Conservation (phyloP, 1,140 invertebrate species). For the Harpegnathos saltator region DNA sequence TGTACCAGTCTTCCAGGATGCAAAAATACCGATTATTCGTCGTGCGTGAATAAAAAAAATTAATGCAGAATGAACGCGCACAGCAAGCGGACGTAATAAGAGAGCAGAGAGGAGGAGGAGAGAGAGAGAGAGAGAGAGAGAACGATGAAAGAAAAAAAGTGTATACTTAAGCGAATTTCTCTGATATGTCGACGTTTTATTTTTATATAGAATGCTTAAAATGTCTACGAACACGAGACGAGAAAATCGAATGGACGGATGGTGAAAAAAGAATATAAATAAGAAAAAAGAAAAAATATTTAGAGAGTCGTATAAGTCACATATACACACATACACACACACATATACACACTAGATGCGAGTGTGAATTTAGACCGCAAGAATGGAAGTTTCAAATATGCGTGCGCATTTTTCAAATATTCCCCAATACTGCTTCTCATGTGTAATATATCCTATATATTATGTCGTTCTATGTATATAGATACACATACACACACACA, state of each 20-base stretch:
- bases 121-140: conserved; percentile 34
- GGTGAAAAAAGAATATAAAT: neutral
- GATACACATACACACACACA: conserved; percentile 74
- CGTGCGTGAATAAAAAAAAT: conserved; percentile 72
- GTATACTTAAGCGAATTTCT: conserved; percentile 77
- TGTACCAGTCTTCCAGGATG: conserved; percentile 79
- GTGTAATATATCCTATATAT: conserved; percentile 84
- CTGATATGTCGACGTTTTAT: conserved; percentile 84
- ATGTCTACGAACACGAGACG: conserved; percentile 68
- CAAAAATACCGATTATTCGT: conserved; percentile 69
- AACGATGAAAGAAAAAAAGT: conserved; percentile 73
- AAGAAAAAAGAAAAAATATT: no score
- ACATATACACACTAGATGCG: conserved; percentile 59
- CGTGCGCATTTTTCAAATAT: conserved; percentile 78
- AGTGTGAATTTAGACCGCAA: conserved; percentile 76
- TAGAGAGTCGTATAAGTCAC: conserved; percentile 37
- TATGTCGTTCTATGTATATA: conserved; percentile 63
- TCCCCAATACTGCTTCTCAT: conserved; percentile 81
- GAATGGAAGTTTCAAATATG: conserved; percentile 78
- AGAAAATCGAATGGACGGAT: conserved; percentile 46
- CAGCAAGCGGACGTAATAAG: conserved; percentile 39
- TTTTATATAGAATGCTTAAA: conserved; percentile 83
- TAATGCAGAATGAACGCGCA: conserved; percentile 15
- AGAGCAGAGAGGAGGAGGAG: conserved; percentile 46
- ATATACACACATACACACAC: conserved; percentile 58